A percentile compares a stretch with the other conserved stretches of the same genome.
Conservation (phyloP, 2,888 invertebrate genomes). For the Caenorhabditis plicata region DNA sequence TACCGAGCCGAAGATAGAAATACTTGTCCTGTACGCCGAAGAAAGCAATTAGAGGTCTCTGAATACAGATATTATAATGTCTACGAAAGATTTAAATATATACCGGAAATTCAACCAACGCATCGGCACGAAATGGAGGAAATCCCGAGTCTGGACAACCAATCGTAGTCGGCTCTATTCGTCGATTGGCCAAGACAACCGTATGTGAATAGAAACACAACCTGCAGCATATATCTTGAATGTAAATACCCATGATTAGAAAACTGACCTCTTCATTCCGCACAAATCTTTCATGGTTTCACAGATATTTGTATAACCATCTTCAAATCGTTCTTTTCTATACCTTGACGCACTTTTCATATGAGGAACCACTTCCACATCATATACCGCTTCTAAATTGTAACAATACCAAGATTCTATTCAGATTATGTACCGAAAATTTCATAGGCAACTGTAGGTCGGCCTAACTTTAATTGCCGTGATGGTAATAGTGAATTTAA, state of each 20-base stretch:
- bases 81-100: no score
- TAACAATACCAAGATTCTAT: not conserved
- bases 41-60: slow-evolving; percentile 44
- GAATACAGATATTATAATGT: no score
- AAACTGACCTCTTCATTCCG: slow-evolving; percentile 30
- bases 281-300: slow-evolving; percentile 3
- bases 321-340: slow-evolving; percentile 9
- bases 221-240: slow-evolving; percentile 14
- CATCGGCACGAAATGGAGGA: slow-evolving; percentile 48
- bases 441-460: slow-evolving; percentile 45
- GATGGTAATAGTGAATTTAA: slow-evolving; percentile 39
- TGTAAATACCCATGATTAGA: not conserved
- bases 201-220: slow-evolving; percentile 58
- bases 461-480: slow-evolving; percentile 43
- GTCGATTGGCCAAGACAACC: slow-evolving; percentile 44
- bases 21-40: slow-evolving; percentile 50
- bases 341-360: slow-evolving; percentile 30
- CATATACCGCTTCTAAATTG: slow-evolving; percentile 48
- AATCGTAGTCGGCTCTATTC: slow-evolving; percentile 44
- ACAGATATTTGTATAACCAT: slow-evolving; percentile 18
- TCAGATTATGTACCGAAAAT: slow-evolving; percentile 41
- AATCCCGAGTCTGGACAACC: slow-evolving; percentile 38
- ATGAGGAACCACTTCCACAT: slow-evolving; percentile 35
- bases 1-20: slow-evolving; percentile 53
- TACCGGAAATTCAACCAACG: slow-evolving; percentile 50